These are phyloP conservation scores for Notechis scutatus DNA, from an alignment of 2,113 vertebrate species.

Conservation along the genomic window DNA sequence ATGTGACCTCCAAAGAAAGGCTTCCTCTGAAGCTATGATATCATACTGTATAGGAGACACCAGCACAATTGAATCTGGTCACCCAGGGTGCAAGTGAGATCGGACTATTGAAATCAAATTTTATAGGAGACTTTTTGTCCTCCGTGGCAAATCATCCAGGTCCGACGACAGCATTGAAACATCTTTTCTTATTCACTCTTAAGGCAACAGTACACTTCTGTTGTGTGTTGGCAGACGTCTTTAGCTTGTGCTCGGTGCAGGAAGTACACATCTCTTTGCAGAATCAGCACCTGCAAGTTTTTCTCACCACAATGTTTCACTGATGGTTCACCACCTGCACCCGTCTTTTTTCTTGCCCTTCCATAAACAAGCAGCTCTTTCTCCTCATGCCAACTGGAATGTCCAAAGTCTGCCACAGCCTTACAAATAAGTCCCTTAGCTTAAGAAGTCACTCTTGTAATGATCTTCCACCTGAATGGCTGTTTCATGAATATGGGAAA, in stretches of 20 bases:
- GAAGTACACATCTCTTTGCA: conserved; percentile 69
- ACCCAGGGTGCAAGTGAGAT: conserved; percentile 79
- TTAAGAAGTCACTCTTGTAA: conserved; percentile 55
- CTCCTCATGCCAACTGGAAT: conserved; percentile 67
- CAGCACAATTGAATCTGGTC: conserved; percentile 83
- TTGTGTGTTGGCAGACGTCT: conserved; percentile 66
- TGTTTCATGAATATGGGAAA: conserved; percentile 49
- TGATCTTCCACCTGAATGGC: conserved; percentile 58
- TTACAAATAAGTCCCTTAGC: conserved; percentile 57
- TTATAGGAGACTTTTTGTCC: conserved; percentile 81
- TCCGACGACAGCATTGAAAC: conserved; percentile 78
- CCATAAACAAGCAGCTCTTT: conserved; percentile 68
- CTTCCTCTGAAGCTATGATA: conserved; percentile 85
- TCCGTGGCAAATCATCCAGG: conserved; percentile 74
- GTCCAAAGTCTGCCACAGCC: conserved; percentile 55
- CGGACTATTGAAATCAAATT: conserved; percentile 77
- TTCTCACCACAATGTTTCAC: conserved; percentile 61
- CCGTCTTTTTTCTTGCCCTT: conserved; percentile 36
- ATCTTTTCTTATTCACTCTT: conserved; percentile 77
- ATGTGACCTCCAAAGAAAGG: conserved; percentile 80
- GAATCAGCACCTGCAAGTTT: conserved; percentile 70
- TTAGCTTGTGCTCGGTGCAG: conserved; percentile 63
- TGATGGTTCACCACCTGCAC: conserved; percentile 72
- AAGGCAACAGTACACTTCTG: conserved; percentile 73
- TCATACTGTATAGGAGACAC: conserved; percentile 77